Conservation (phyloP, 2,888 invertebrate genomes). For the Drosophila histrio region DNA sequence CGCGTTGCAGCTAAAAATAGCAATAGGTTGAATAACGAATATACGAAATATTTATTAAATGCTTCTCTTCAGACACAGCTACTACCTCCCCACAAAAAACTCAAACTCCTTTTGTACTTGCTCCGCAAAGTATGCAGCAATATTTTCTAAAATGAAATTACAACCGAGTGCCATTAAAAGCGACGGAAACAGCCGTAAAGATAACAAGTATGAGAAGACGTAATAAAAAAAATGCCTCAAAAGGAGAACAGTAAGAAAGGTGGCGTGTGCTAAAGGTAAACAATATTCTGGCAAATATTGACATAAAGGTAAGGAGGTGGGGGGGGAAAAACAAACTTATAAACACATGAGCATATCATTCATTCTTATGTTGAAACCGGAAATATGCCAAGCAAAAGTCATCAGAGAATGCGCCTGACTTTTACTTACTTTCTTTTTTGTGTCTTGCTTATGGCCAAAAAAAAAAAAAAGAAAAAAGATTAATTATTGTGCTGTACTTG, state of each 20-base stretch:
- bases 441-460: slow-evolving; percentile 30
- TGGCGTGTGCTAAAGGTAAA: slow-evolving; percentile 64
- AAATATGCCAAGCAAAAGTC: slow-evolving; percentile 32
- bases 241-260: neutral
- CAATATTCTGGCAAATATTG: slow-evolving; percentile 66
- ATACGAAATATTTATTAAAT: slow-evolving; percentile 63
- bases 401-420: slow-evolving; percentile 10
- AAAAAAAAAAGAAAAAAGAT: too few relatives aligned
- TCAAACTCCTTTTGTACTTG: neutral
- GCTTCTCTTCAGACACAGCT: too few relatives aligned
- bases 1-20: slow-evolving; percentile 60
- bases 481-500: slow-evolving; percentile 53
- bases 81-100: neutral
- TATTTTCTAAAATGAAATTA: slow-evolving; percentile 66
- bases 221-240: slow-evolving; percentile 35
- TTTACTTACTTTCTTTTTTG: neutral
- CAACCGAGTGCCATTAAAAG: slow-evolving; percentile 68
- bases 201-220: slow-evolving; percentile 51
- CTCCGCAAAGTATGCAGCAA: slow-evolving; percentile 8
- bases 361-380: slow-evolving; percentile 13
- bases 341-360: slow-evolving; percentile 26
- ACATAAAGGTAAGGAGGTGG: slow-evolving; percentile 23
- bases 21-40: slow-evolving; percentile 10
- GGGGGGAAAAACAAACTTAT: slow-evolving; percentile 3
- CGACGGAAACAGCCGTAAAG: slow-evolving; percentile 58